Conservation (phyloP, 1,140 invertebrate species). For the Bombus pyrosoma region DNA sequence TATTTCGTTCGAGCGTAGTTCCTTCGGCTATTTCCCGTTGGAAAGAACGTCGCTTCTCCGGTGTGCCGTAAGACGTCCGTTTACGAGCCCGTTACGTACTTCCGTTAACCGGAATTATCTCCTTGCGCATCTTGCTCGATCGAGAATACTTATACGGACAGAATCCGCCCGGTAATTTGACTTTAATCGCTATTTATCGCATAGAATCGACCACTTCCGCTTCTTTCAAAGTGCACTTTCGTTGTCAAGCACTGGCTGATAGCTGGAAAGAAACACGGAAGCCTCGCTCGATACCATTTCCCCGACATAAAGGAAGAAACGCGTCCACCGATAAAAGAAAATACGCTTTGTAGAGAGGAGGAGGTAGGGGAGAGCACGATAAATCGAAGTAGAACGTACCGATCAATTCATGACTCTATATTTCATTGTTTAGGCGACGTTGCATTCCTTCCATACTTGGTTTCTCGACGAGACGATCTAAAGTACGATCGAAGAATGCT, state of each 20-base stretch:
- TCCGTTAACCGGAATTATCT: constrained; percentile 51
- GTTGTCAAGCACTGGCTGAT: constrained; percentile 22
- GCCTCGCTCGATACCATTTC: background rate
- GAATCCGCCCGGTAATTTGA: constrained; percentile 26
- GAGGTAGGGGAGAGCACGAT: background rate
- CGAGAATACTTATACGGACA: constrained; percentile 6
- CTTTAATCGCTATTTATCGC: constrained; percentile 47
- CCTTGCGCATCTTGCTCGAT: background rate
- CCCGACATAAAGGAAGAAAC: background rate
- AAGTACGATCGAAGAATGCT: no score
- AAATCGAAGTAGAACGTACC: background rate
- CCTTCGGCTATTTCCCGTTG: background rate
- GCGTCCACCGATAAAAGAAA: background rate
- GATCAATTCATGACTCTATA: background rate
- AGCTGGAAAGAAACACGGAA: background rate
- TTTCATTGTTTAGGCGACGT: background rate
- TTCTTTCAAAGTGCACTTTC: constrained; percentile 15
- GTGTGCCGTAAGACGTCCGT: constrained; percentile 31
- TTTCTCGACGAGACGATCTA: no score
- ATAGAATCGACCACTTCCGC: constrained; percentile 19
- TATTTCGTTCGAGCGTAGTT: constrained; percentile 27
- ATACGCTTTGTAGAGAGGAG: background rate
- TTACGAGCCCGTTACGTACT: constrained; percentile 49
- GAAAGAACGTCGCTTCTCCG: constrained; percentile 12
- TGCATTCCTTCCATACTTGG: no score